Conservation (phyloP, 2,113 vertebrate genomes). For the Ceyx cyanopectus region DNA sequence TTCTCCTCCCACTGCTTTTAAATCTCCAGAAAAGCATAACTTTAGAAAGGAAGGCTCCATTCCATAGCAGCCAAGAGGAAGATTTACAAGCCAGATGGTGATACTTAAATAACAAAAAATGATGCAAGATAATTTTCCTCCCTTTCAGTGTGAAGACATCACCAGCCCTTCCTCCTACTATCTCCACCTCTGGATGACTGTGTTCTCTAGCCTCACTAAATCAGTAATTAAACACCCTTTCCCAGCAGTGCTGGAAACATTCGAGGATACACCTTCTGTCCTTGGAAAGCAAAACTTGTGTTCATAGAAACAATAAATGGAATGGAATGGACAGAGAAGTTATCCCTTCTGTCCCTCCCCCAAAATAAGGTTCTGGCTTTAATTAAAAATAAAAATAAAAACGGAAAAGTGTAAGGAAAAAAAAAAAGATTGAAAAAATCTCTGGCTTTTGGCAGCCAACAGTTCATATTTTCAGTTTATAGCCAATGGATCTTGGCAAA, state of each 20-base stretch:
- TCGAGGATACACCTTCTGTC: neutral
- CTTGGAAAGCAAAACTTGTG: neutral
- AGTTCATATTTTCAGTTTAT: neutral
- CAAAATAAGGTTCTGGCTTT: neutral
- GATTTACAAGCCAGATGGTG: constrained; percentile 58
- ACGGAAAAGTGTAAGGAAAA: neutral
- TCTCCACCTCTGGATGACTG: neutral
- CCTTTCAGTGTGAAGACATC: neutral
- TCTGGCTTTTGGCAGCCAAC: neutral
- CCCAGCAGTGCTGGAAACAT: neutral
- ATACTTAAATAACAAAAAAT: neutral
- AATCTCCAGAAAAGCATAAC: neutral
- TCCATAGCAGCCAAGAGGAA: neutral
- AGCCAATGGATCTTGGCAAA: neutral
- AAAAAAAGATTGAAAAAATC: neutral
- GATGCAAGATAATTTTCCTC: neutral
- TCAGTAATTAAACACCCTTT: neutral
- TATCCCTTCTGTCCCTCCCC: neutral
- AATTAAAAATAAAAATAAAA: neutral
- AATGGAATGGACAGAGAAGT: neutral
- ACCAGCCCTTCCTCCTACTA: neutral
- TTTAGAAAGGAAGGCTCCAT: neutral
- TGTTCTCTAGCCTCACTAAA: neutral
- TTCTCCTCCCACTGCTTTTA: neutral
- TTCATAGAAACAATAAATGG: neutral